Evolutionary conservation across 2,888 invertebrate species (phyloP), one percentile per base, ranked within the genome.

Genomic region (Morpho helenor): DNA sequence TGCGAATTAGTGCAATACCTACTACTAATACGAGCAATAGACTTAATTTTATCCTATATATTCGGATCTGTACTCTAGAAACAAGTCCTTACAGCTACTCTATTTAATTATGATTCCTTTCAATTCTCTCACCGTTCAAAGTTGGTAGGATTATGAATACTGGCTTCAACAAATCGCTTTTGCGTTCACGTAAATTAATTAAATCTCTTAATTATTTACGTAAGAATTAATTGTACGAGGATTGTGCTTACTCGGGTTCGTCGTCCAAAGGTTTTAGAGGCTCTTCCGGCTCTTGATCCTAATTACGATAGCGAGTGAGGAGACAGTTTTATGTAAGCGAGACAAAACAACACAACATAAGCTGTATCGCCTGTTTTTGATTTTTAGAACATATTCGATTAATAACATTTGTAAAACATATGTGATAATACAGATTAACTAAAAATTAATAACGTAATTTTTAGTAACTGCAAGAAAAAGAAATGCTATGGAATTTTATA

Each of bases 261-360:
- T 74, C 68, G 69, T 73, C 70, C 70, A 72, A 73, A 76, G 76
- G 76, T 77, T 79, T 78, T 76, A 62, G 68, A 68, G 67, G 73
- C 73, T 75, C 79, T 83, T 82, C 79, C 78, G 73, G 71, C 75
- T 59, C 78, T 82, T 77, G 84, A 85, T 84, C 79, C 84, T 87
- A 87, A 87, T 87, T 87, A 87, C 80, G 87, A 87, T 87, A 86
- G 79, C 76, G 74, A 65, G 65, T 66, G 64, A 65, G 68, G 72
- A 72, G 62, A 75, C 76, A 71, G 71, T 68, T 76, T 73, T 77
- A 77, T 60, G 57, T 56, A 44, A 52, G 49, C 55, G 58, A 46
- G 49, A 31, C 31, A 31, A 31, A 31, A 31, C 31, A 31, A 31
- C 31, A 31, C 5, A 31, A 31, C 4, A 3, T 31, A 31, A 31